A percentile compares a stretch with the other conserved stretches of the same genome.
Conservation (phyloP, 2,113 vertebrate genomes). For the Trematocara marginatum region DNA sequence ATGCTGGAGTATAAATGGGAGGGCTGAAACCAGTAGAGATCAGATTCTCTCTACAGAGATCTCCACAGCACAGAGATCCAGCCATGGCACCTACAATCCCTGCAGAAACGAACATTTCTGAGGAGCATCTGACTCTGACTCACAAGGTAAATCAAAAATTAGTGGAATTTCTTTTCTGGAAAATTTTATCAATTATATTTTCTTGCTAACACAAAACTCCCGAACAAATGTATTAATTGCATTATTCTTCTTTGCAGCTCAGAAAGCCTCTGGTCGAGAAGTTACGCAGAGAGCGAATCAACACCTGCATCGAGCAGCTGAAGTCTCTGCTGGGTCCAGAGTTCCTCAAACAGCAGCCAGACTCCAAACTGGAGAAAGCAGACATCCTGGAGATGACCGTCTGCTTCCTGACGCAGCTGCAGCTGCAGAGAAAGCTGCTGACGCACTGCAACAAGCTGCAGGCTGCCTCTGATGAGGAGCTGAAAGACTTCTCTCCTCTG, state of each 20-base stretch:
- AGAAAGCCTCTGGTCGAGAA: slow-evolving; percentile 15
- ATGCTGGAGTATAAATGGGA: slow-evolving; percentile 70
- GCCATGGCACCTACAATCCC: slow-evolving; percentile 39
- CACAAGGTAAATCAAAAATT: slow-evolving; percentile 6
- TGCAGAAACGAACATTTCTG: slow-evolving; percentile 21
- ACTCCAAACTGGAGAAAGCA: slow-evolving; percentile 20
- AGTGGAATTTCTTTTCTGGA: background rate
- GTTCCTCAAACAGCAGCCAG: background rate
- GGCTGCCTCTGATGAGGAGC: background rate
- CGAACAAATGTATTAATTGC: background rate
- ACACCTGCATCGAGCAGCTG: background rate
- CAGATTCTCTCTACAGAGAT: slow-evolving; percentile 61
- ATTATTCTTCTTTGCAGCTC: background rate
- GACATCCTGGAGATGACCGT: slow-evolving; percentile 53
- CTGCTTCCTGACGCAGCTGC: slow-evolving; percentile 28
- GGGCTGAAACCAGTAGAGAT: slow-evolving; percentile 49
- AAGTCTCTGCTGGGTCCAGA: background rate
- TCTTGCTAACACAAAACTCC: background rate
- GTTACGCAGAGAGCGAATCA: slow-evolving; percentile 10
- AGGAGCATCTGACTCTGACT: slow-evolving; percentile 16
- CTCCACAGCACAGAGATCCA: slow-evolving; percentile 54
- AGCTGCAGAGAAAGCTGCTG: slow-evolving; percentile 1
- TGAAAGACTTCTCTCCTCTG: background rate
- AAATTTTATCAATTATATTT: background rate
- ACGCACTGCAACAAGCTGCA: slow-evolving; percentile 12